Percentiles rank a stretch among this genome's conserved stretches.
Conservation (phyloP, 1,140 invertebrate genomes). For the Pachyrhynchus sulphureomaculatus region DNA sequence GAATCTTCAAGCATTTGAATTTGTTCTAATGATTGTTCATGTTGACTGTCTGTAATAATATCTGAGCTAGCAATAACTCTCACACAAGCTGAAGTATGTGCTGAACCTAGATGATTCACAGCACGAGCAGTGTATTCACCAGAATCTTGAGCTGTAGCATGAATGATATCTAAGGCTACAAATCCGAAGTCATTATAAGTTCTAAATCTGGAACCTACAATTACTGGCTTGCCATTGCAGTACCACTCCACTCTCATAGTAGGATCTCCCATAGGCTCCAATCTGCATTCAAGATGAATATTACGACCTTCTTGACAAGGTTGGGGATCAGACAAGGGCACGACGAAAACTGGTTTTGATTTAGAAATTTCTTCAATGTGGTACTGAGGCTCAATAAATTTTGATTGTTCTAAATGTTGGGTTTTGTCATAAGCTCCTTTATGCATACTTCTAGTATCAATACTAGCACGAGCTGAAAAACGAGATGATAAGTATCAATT, state of each 20-base stretch:
- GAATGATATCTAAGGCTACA: constrained; percentile 87
- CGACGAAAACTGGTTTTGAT: constrained; percentile 87
- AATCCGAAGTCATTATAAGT: constrained; percentile 96
- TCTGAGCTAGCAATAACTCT: constrained; percentile 80
- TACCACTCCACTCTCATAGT: constrained; percentile 96
- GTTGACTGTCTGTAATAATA: constrained; percentile 90
- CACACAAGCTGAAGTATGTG: constrained; percentile 88
- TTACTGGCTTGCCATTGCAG: constrained; percentile 85
- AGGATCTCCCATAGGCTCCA: constrained; percentile 94
- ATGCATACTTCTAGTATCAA: constrained; percentile 88
- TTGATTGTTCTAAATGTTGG: constrained; percentile 79
- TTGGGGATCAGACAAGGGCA: constrained; percentile 77
- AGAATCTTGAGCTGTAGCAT: constrained; percentile 83
- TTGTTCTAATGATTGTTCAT: constrained; percentile 92
- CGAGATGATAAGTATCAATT: constrained; percentile 1
- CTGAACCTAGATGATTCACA: constrained; percentile 89
- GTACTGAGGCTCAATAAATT: constrained; percentile 84
- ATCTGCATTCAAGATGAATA: constrained; percentile 84
- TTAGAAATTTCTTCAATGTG: constrained; percentile 91
- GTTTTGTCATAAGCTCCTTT: constrained; percentile 83
- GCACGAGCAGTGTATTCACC: constrained; percentile 91
- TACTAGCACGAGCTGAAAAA: constrained; percentile 73
- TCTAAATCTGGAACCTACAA: constrained; percentile 85
- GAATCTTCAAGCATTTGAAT: constrained; percentile 92
- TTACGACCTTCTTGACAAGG: constrained; percentile 89